Percentiles rank a stretch among this genome's conserved stretches.
Evolutionary conservation across 2,888 invertebrate genomes (phyloP).

Genomic region (Athalia rosae): DNA sequence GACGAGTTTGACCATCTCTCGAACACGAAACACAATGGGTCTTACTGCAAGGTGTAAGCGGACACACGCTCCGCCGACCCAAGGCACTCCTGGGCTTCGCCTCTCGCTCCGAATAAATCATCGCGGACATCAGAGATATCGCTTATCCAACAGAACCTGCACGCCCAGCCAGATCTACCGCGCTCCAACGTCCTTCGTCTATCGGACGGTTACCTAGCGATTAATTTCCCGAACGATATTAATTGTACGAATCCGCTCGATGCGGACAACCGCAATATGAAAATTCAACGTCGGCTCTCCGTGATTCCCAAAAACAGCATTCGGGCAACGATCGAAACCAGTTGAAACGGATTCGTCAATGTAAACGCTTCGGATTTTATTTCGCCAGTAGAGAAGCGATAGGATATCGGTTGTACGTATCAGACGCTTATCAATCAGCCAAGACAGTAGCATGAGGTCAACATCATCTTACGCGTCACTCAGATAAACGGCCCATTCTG

Average conservation of each 20-base stretch:
- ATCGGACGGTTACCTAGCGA: slow-evolving; percentile 11
- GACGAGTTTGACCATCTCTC: slow-evolving; percentile 69
- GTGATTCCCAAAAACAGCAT: no score
- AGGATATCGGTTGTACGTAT: slow-evolving; percentile 66
- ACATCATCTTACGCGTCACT: slow-evolving; percentile 69
- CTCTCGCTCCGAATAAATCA: slow-evolving; percentile 69
- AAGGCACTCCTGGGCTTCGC: slow-evolving; percentile 12
- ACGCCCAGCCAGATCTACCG: slow-evolving; percentile 50
- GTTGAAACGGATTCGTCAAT: slow-evolving; percentile 12
- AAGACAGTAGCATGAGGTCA: slow-evolving; percentile 58
- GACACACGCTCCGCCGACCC: slow-evolving; percentile 3
- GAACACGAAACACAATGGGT: slow-evolving; percentile 71
- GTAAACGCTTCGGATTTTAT: slow-evolving; percentile 7
- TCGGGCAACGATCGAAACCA: no score
- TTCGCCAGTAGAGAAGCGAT: slow-evolving; percentile 49
- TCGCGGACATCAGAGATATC: slow-evolving; percentile 71
- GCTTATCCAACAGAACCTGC: slow-evolving; percentile 67
- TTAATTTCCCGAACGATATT: background rate
- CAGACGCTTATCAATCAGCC: slow-evolving; percentile 68
- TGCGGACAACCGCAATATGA: background rate
- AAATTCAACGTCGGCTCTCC: background rate
- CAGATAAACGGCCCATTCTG: slow-evolving; percentile 63
- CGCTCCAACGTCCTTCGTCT: slow-evolving; percentile 4
- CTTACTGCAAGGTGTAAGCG: slow-evolving; percentile 58
- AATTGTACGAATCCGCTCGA: background rate